Evolutionary conservation across 2,888 invertebrate species (phyloP).

Genomic region (Hirtodrosophila cameraria): DNA sequence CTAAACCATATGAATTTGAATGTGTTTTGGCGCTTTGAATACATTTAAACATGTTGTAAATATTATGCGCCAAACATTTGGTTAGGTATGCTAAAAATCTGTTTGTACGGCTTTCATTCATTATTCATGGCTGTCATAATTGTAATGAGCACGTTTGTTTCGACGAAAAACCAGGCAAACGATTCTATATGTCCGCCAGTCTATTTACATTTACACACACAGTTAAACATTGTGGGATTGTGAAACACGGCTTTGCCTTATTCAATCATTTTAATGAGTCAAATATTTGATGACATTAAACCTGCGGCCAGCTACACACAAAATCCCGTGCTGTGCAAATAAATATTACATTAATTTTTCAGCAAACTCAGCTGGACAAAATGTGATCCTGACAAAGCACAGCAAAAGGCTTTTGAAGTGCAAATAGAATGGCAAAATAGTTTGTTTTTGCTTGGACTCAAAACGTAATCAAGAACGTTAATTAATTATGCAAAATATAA

Average conservation of each 20-base stretch:
- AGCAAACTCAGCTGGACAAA: constrained; percentile 16
- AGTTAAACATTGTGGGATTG: constrained; percentile 9
- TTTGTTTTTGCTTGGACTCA: constrained; percentile 14
- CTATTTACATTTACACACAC: constrained; percentile 22
- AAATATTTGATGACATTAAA: constrained; percentile 53
- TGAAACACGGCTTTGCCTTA: constrained; percentile 38
- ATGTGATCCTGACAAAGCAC: constrained; percentile 6
- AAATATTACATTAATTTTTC: constrained; percentile 54
- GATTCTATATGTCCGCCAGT: constrained; percentile 17
- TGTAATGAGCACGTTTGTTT: constrained; percentile 48
- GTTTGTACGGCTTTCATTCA: constrained; percentile 41
- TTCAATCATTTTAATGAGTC: constrained; percentile 76
- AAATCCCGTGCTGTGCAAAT: constrained; percentile 28
- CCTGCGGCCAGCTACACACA: constrained; percentile 13
- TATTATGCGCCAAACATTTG: constrained; percentile 48
- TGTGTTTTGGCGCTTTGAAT: constrained; percentile 47
- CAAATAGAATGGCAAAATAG: constrained; percentile 24
- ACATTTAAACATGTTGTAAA: constrained; percentile 55
- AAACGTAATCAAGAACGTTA: not conserved
- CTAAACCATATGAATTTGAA: constrained; percentile 50
- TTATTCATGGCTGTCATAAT: constrained; percentile 51
- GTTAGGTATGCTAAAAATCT: constrained; percentile 45
- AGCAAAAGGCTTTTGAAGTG: constrained; percentile 28
- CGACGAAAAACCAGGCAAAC: constrained; percentile 17
- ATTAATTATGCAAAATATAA: constrained; percentile 5